Percentiles rank a stretch among this genome's conserved stretches.
Evolutionary conservation across 2,113 vertebrate genomes (phyloP).

Genomic region (Zapus hudsonius): DNA sequence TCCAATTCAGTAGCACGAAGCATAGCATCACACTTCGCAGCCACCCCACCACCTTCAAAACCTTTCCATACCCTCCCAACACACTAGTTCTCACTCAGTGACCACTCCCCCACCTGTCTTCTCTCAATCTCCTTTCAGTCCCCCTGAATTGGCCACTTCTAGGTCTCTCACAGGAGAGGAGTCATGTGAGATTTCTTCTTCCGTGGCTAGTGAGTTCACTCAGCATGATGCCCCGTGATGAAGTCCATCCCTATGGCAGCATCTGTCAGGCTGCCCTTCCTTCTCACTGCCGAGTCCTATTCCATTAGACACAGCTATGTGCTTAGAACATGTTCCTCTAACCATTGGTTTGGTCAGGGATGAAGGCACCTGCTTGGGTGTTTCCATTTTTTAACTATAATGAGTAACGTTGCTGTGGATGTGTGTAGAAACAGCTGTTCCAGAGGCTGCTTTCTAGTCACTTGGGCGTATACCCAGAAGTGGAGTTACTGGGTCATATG

Average conservation of each 20-base stretch:
- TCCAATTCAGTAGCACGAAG: neutral
- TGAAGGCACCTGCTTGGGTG: fast-evolving
- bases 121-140: too few species aligned
- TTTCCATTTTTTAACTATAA: neutral
- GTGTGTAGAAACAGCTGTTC: neutral
- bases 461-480: too few species aligned
- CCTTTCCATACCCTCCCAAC: too few species aligned
- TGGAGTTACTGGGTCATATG: neutral
- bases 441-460: neutral
- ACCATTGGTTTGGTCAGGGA: fast-evolving
- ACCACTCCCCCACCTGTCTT: fast-evolving
- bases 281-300: neutral
- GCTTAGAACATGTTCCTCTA: fast-evolving
- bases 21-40: fast-evolving
- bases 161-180: neutral
- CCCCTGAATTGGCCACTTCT: neutral
- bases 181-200: fast-evolving
- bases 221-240: fast-evolving
- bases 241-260: fast-evolving
- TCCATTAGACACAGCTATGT: fast-evolving
- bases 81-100: neutral
- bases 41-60: neutral
- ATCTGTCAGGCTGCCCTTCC: neutral
- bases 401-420: fast-evolving
- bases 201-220: too few species aligned